Evolutionary conservation across 2,113 vertebrate species (phyloP), one percentile per base, ranked within the genome.

Genomic region (Neoarius graeffei): DNA sequence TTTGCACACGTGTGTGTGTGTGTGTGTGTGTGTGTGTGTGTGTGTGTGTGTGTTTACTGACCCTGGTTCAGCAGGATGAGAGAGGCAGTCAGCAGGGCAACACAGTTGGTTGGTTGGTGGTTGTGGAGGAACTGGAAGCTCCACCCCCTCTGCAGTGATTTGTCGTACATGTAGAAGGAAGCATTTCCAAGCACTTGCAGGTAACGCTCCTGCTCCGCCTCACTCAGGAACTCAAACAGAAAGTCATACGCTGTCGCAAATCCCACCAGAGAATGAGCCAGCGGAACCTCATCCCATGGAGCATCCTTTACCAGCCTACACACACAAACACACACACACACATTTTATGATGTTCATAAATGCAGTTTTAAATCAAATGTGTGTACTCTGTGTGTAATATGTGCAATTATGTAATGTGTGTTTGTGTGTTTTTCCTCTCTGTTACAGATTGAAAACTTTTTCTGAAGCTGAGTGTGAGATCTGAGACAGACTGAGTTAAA

Each of bases 51-150:
- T 20, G 10, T 10, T 0, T 4, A 94, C 94, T 83, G 86, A 99
- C 98, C 98, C 97, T 99, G 97, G 91, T 97, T 98, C 97, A 99
- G 98, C 90, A 99, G 95, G 87, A 99, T 93, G 14, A 99, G 95
- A 91, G 97, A 98, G 91, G 97, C 98, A 13, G 97, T 97, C 86
- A 99, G 95, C 88, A 99, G 95, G 86, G 98, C 98, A 94, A 99
- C 97, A 88, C 98, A 99, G 95, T 99, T 99, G 94, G 98, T 99
- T 90, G 98, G 98, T 91, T 99, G 98, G 92, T 99, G 98, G 89
- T 99, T 99, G 93, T 99, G 98, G 59, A 99, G 95, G 92, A 99
- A 99, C 89, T 99, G 98, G 94, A 99, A 99, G 0, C 98, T 97
- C 98, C 98, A 99, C 87, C 98, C 98, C 69, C 98, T 96, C 82